These are phyloP conservation scores for Dryas iulia DNA, from an alignment of 1,140 invertebrate species.

Conservation along the genomic window DNA sequence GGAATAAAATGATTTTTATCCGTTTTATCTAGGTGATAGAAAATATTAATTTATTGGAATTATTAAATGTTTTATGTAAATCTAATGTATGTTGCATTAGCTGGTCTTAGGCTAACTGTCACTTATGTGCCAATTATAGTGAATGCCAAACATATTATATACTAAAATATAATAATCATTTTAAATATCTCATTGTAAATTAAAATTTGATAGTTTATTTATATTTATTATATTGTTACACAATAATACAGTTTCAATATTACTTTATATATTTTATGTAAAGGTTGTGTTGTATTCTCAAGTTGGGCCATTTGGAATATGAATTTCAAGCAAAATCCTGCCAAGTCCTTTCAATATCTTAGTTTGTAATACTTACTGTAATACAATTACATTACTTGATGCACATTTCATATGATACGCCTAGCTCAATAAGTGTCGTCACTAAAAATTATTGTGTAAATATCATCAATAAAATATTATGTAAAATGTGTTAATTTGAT, in stretches of 20 bases:
- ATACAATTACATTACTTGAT: conserved; percentile 73
- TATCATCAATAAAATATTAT: conserved; percentile 78
- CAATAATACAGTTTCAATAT: conserved; percentile 51
- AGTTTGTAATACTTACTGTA: conserved; percentile 52
- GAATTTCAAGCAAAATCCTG: conserved; percentile 74
- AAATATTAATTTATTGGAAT: conserved; percentile 57
- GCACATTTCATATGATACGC: conserved; percentile 76
- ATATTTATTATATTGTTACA: conserved; percentile 47
- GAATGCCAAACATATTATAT: conserved; percentile 38
- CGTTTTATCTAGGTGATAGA: conserved; percentile 35
- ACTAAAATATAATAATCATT: conserved; percentile 30
- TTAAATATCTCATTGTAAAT: conserved; percentile 31
- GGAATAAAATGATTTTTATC: conserved; percentile 14
- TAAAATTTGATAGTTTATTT: conserved; percentile 32
- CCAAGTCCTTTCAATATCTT: conserved; percentile 65
- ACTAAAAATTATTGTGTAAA: conserved; percentile 76
- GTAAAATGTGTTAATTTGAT: conserved; percentile 66
- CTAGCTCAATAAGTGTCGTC: conserved; percentile 78
- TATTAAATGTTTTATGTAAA: conserved; percentile 41
- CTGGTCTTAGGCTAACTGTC: conserved; percentile 47
- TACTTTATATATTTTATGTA: conserved; percentile 62
- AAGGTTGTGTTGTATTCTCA: conserved; percentile 46
- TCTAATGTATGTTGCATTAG: conserved; percentile 46
- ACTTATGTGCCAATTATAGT: conserved; percentile 65
- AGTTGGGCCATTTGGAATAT: conserved; percentile 54